Evolutionary conservation across 1,140 invertebrate genomes (phyloP), one percentile per base, ranked within the genome.

Genomic region (Lepidurus arcticus): DNA sequence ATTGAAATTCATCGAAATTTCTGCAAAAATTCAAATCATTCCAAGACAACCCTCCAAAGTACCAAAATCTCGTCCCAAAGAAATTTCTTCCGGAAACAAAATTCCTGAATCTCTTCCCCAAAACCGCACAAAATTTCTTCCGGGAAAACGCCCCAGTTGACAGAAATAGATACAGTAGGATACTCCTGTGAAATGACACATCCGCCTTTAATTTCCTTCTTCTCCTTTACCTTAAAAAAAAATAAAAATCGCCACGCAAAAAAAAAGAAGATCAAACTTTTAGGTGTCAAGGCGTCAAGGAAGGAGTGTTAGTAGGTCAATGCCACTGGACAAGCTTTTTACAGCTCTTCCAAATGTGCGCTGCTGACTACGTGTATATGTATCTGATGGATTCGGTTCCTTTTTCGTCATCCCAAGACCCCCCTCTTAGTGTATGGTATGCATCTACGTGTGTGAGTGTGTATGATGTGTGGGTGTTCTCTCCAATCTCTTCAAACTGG

Each of bases 241-340:
- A 47, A 65, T 21, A 21, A 65, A 65, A 65, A 65, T 6, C 11
- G 11, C 53, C 53, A 8, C 3, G 53, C 34, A 65, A 65, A 21
- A 65, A n/a, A 65, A 21, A 65, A 65, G 53, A 13, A n/a, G 53
- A 21, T 65, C 16, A 13, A 65, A 9, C 7, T 65, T 65, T 65
- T 65, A 65, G 53, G 53, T 65, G 53, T 65, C 53, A 65, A 65
- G 53, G 53, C 53, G 53, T 65, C 53, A 65, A 65, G 53, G 53
- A 65, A 65, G 53, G 53, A 65, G 53, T 65, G 53, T 65, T 65
- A 65, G 53, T 65, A 65, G 53, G 53, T 65, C 53, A 65, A 65
- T 65, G 53, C 53, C 53, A 65, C 53, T 65, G 10, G 10, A 16
- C 45, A 16, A 21, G 16, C 21, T 7, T 47, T 47, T 47, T 65